A percentile compares a stretch with the other conserved stretches of the same genome.
Evolutionary conservation across 2,888 invertebrate genomes (phyloP).

Genomic region (Ectemnius lituratus): DNA sequence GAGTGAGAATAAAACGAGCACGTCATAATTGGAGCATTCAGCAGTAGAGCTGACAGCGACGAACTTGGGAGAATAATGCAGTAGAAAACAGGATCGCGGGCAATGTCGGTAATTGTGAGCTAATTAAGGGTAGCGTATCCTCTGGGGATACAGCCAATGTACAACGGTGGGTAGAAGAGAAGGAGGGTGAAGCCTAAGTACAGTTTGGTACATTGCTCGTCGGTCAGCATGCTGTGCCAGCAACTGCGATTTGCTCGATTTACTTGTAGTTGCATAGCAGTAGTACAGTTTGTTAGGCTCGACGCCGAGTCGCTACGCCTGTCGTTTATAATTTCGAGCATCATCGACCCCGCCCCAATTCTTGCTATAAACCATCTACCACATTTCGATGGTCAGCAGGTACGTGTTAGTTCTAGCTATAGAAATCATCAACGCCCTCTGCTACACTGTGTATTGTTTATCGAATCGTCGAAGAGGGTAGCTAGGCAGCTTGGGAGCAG

Average conservation of each 20-base stretch:
- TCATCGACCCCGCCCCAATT: neutral
- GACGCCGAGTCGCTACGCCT: neutral
- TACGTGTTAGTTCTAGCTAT: slow-evolving; percentile 30
- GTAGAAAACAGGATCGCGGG: slow-evolving; percentile 24
- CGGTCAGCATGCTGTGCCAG: slow-evolving; percentile 17
- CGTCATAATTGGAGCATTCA: slow-evolving; percentile 62
- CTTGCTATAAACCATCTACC: neutral
- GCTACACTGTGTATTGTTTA: slow-evolving; percentile 7
- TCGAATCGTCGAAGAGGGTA: no score
- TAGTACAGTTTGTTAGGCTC: neutral
- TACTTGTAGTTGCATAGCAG: slow-evolving; percentile 39
- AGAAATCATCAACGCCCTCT: slow-evolving; percentile 12
- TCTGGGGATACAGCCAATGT: slow-evolving; percentile 9
- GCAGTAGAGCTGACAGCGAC: slow-evolving; percentile 34
- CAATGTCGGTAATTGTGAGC: slow-evolving; percentile 68
- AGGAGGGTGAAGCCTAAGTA: neutral
- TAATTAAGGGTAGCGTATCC: slow-evolving; percentile 60
- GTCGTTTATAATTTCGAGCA: neutral
- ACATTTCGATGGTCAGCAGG: slow-evolving; percentile 6
- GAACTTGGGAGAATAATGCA: slow-evolving; percentile 26
- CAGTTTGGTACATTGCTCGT: neutral
- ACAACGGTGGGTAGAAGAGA: slow-evolving; percentile 1
- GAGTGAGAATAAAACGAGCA: slow-evolving; percentile 5
- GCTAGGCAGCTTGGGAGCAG: slow-evolving; percentile 10
- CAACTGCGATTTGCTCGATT: slow-evolving; percentile 50